phyloP scores from a whole-genome alignment of 1,140 invertebrate genomes.

The Drosophila athabasca region DNA sequence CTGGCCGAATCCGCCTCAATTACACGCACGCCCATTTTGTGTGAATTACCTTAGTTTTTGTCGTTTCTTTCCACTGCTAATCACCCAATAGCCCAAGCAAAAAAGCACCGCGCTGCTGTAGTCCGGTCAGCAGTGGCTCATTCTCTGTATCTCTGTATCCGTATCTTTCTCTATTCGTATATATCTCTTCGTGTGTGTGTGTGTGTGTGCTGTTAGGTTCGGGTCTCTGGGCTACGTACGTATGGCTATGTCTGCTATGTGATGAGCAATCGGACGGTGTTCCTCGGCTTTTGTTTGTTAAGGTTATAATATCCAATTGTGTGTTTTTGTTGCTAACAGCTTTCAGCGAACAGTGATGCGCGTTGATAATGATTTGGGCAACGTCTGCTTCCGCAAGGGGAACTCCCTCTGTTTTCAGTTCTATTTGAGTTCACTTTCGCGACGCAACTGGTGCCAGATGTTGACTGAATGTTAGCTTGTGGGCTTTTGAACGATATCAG shows the following conservation, averaged over 20 bases:
- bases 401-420: conserved; percentile 34
- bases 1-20: conserved; percentile 69
- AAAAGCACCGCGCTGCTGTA: conserved; percentile 56
- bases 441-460: conserved; percentile 1
- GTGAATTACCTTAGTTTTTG: conserved; percentile 43
- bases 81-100: conserved; percentile 17
- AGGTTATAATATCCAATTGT: conserved; percentile 58
- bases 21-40: conserved; percentile 68
- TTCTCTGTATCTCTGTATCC: conserved; percentile 8
- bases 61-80: conserved; percentile 58
- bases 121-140: conserved; percentile 13
- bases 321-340: not conserved
- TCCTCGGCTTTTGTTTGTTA: conserved; percentile 7
- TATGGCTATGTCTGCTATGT: not conserved
- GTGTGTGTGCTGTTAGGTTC: not conserved
- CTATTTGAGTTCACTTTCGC: conserved; percentile 9
- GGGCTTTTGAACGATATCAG: conserved; percentile 57
- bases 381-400: conserved; percentile 38
- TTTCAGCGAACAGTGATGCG: too few relatives aligned
- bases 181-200: not conserved
- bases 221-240: not conserved
- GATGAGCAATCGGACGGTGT: conserved; percentile 32
- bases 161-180: not conserved
- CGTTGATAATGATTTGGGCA: not conserved
- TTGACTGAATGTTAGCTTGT: conserved; percentile 35